Conservation (phyloP, 2,888 invertebrate genomes). For the Atethmia centrago region DNA sequence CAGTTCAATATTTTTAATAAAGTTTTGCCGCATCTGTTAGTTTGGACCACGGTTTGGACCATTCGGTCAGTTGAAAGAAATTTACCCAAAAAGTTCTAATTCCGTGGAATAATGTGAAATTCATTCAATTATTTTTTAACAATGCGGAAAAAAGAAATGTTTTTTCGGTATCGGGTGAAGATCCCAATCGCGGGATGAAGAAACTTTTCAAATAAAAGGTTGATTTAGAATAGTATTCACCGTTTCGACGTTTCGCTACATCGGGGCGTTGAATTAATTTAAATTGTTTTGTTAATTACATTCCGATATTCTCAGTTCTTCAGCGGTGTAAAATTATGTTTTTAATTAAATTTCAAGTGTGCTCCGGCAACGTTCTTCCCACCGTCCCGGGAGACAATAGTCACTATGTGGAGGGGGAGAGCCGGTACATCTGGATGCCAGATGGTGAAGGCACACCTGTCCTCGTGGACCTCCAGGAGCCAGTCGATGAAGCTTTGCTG, state of each 20-base stretch:
- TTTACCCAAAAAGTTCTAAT: background rate
- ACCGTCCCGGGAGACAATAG: slow-evolving; percentile 76
- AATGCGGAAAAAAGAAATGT: background rate
- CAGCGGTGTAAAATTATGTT: background rate
- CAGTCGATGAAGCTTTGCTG: slow-evolving; percentile 63
- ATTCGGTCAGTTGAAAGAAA: background rate
- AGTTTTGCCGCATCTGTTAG: background rate
- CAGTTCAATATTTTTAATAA: background rate
- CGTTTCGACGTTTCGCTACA: background rate
- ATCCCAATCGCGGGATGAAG: background rate
- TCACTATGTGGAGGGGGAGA: slow-evolving; percentile 78
- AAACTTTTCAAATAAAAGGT: background rate
- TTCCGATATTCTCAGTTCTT: background rate
- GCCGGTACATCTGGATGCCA: slow-evolving; percentile 81
- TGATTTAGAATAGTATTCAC: background rate
- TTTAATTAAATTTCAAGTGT: slow-evolving; percentile 63
- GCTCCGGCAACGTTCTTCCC: slow-evolving; percentile 71
- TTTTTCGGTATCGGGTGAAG: background rate
- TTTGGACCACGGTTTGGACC: too few species aligned
- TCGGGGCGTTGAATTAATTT: too few species aligned
- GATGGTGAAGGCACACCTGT: slow-evolving; percentile 76
- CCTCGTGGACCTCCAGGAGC: slow-evolving; percentile 76
- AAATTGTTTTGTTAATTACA: background rate
- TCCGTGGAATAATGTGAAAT: background rate
- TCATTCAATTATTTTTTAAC: background rate